Conservation (phyloP, 2,797 vertebrate genomes). For the Gymnoscopelus microlampas region DNA sequence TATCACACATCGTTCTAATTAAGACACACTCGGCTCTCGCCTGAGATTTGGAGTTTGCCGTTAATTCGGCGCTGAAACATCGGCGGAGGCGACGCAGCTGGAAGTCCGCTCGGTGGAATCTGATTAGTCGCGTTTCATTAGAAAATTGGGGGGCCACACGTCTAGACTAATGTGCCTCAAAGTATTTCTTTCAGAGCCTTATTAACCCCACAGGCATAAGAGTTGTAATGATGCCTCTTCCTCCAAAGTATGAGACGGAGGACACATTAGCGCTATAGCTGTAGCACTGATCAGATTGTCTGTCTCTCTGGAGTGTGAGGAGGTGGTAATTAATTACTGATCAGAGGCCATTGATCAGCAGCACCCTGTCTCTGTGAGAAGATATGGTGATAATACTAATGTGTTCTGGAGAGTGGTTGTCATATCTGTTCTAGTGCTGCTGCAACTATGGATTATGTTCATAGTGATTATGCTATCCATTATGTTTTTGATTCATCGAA, state of each 20-base stretch:
- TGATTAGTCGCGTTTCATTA: constrained; percentile 53
- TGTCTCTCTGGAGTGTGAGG: not conserved
- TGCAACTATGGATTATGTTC: too few relatives aligned
- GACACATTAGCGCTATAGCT: not conserved
- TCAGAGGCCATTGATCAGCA: not conserved
- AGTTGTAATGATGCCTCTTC: constrained; percentile 30
- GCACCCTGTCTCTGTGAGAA: too few relatives aligned
- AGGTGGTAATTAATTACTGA: not conserved
- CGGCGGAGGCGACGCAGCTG: constrained; percentile 30
- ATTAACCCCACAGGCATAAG: constrained; percentile 39
- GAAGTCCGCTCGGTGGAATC: constrained; percentile 44
- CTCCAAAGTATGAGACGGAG: constrained; percentile 11
- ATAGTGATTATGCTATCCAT: too few relatives aligned
- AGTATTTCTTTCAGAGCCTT: constrained; percentile 38
- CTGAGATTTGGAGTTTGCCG: constrained; percentile 48
- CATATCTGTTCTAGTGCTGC: too few relatives aligned
- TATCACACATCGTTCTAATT: constrained; percentile 37
- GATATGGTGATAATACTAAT: too few relatives aligned
- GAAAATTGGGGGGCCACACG: constrained; percentile 31
- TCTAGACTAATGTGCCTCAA: constrained; percentile 44
- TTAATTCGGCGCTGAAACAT: constrained; percentile 34
- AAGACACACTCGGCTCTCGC: constrained; percentile 45
- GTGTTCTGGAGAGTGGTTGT: too few relatives aligned
- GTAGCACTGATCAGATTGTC: constrained; percentile 8
- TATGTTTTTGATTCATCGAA: too few relatives aligned